A percentile compares a stretch with the other conserved stretches of the same genome.
Conservation (phyloP, 2,797 vertebrate genomes). For the Miichthys miiuy region DNA sequence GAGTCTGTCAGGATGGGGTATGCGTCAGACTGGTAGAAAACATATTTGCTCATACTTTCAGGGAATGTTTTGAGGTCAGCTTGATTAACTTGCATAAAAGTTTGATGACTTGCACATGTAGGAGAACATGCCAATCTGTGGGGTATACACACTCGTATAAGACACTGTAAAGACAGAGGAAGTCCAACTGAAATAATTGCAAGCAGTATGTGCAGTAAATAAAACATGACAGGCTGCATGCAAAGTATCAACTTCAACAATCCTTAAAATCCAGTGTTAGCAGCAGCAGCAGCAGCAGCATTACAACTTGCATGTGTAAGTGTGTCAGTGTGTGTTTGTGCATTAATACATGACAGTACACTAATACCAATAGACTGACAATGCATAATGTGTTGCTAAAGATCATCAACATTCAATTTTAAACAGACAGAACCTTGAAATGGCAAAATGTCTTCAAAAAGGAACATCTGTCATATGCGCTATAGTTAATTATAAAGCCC, state of each 20-base stretch:
- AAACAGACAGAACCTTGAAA: background rate
- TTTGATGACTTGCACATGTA: constrained; percentile 52
- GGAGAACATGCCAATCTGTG: background rate
- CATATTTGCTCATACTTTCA: constrained; percentile 26
- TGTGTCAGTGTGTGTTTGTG: background rate
- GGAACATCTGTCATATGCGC: background rate
- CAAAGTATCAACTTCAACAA: background rate
- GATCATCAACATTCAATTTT: background rate
- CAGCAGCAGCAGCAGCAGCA: background rate
- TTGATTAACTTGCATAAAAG: constrained; percentile 52
- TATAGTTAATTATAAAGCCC: background rate
- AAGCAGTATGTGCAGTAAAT: constrained; percentile 3
- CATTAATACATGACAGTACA: background rate
- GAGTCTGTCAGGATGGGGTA: constrained; percentile 44
- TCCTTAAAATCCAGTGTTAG: constrained; percentile 3
- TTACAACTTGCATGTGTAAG: background rate
- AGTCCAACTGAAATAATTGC: background rate
- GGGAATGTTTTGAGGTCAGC: constrained; percentile 61
- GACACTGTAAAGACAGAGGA: background rate
- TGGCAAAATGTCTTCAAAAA: background rate
- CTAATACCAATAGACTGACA: background rate
- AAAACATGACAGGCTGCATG: constrained; percentile 19
- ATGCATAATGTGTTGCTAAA: background rate
- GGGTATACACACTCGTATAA: background rate
- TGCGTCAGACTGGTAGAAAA: constrained; percentile 54